Percentiles rank a stretch among this genome's conserved stretches.
Evolutionary conservation across 2,113 vertebrate species (phyloP).

Genomic region (Andinoacara biseriatus): DNA sequence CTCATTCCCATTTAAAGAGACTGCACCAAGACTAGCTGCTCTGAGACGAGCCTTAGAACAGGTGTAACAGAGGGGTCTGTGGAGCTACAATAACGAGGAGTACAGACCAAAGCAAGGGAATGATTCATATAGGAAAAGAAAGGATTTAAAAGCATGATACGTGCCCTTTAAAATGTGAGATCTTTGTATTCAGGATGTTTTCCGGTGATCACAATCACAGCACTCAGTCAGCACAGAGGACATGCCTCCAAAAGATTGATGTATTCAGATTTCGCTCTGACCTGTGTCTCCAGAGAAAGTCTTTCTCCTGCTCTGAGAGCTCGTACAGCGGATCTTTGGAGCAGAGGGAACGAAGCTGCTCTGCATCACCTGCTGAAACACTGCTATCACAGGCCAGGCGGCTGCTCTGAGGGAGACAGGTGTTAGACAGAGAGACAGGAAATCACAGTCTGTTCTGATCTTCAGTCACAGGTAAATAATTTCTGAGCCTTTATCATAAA

Average conservation of each 20-base stretch:
- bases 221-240: background rate
- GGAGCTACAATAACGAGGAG: too few relatives aligned
- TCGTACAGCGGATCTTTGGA: slow-evolving; percentile 82
- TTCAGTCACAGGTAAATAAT: too few relatives aligned
- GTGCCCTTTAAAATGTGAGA: too few relatives aligned
- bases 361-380: slow-evolving; percentile 74
- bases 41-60: too few relatives aligned
- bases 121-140: too few relatives aligned
- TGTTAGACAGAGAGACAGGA: background rate
- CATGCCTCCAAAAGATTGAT: background rate
- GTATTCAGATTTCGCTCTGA: background rate
- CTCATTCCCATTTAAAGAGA: too few relatives aligned
- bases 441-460: too few relatives aligned
- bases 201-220: background rate
- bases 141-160: too few relatives aligned
- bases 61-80: too few relatives aligned
- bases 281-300: slow-evolving; percentile 84
- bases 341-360: slow-evolving; percentile 79
- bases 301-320: slow-evolving; percentile 84
- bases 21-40: too few relatives aligned
- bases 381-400: slow-evolving; percentile 82
- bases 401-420: slow-evolving; percentile 67
- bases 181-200: background rate
- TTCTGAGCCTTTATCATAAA: background rate
- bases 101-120: too few relatives aligned